These are phyloP conservation scores for Crax fasciolata DNA, from an alignment of 2,797 vertebrate genomes.

Conservation along the genomic window DNA sequence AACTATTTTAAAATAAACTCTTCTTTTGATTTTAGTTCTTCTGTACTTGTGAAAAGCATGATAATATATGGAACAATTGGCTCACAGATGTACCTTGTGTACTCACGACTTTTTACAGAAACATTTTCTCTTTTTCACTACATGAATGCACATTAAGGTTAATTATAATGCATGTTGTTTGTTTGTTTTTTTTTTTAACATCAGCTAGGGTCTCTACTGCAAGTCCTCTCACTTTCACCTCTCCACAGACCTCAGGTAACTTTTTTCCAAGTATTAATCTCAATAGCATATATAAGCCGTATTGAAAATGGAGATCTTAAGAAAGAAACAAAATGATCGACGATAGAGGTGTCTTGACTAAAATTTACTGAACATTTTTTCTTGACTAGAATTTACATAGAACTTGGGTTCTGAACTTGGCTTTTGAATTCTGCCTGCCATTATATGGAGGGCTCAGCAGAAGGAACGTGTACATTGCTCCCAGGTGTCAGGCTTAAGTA, in stretches of 20 bases:
- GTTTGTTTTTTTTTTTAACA: conserved; percentile 72
- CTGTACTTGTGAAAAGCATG: neutral
- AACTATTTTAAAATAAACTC: neutral
- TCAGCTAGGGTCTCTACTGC: conserved; percentile 66
- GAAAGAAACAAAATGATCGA: neutral
- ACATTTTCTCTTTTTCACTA: neutral
- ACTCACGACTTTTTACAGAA: neutral
- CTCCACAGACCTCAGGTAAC: conserved; percentile 70
- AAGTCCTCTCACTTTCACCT: conserved; percentile 46
- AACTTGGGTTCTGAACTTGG: neutral
- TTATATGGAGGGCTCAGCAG: neutral
- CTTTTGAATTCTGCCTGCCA: neutral
- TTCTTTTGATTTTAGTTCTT: neutral
- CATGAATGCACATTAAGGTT: neutral
- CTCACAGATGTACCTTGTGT: neutral
- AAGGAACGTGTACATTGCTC: neutral
- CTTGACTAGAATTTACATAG: neutral
- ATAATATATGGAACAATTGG: neutral
- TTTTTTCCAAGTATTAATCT: neutral
- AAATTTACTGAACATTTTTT: neutral
- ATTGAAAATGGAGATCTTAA: neutral
- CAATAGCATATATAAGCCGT: neutral
- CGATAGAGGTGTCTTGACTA: neutral
- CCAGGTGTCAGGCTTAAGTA: neutral
- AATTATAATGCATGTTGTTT: conserved; percentile 40